These are phyloP conservation scores for Sarcophaga variegata DNA, from an alignment of 2,888 invertebrate species.

Conservation along the genomic window DNA sequence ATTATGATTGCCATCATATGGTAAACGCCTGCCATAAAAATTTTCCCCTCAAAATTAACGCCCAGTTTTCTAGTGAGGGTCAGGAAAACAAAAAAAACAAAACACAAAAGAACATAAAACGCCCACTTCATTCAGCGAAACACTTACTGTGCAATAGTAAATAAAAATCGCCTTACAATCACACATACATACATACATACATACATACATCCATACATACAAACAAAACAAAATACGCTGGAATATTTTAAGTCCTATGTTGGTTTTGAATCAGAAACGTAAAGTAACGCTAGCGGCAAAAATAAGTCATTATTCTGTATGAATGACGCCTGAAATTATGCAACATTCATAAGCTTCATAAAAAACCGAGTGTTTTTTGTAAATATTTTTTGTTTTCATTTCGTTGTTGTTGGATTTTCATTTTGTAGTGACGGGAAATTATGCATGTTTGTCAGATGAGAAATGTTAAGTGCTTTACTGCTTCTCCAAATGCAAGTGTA, in stretches of 20 bases:
- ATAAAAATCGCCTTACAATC: neutral
- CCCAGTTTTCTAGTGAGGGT: no score
- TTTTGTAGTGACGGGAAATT: neutral
- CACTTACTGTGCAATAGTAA: slow-evolving; percentile 11
- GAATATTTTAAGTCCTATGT: no score
- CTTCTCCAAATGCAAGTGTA: neutral
- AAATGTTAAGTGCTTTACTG: slow-evolving; percentile 43
- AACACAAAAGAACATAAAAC: slow-evolving; percentile 21
- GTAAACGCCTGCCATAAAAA: slow-evolving; percentile 39
- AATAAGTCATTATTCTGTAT: slow-evolving; percentile 28
- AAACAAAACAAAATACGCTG: no score
- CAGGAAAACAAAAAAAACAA: neutral
- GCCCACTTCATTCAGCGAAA: slow-evolving; percentile 44
- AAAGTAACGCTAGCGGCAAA: neutral
- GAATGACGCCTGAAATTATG: slow-evolving; percentile 51
- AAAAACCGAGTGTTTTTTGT: neutral
- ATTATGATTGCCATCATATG: slow-evolving; percentile 60
- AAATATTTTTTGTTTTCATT: slow-evolving; percentile 40
- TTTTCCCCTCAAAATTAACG: no score
- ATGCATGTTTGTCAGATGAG: slow-evolving; percentile 52
- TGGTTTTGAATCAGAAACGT: no score
- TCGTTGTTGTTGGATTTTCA: slow-evolving; percentile 4
- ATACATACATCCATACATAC: neutral
- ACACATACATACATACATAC: neutral
- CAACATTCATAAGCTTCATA: slow-evolving; percentile 56